These are phyloP conservation scores for Varroa destructor DNA, from an alignment of 1,140 invertebrate genomes.

Conservation along the genomic window DNA sequence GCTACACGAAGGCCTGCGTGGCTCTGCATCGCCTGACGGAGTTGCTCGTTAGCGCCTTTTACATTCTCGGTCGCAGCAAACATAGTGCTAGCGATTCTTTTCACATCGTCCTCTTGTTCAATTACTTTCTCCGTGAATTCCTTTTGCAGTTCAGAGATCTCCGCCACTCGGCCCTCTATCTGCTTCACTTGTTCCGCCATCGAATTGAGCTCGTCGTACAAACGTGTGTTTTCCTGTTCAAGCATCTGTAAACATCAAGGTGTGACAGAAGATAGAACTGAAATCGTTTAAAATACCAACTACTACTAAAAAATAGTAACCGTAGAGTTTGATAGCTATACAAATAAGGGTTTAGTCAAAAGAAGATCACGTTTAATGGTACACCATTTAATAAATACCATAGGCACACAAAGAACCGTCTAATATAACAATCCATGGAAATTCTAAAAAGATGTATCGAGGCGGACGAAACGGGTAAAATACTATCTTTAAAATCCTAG, in stretches of 20 bases:
- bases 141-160: constrained; percentile 90
- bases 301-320: too few relatives aligned
- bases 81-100: constrained; percentile 68
- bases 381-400: too few relatives aligned
- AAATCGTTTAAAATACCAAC: too few relatives aligned
- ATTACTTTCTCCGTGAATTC: constrained; percentile 92
- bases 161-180: constrained; percentile 72
- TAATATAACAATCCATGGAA: too few relatives aligned
- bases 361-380: too few relatives aligned
- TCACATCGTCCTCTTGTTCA: constrained; percentile 83
- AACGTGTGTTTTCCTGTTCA: constrained; percentile 42
- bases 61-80: constrained; percentile 86
- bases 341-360: too few relatives aligned
- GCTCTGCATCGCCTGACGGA: constrained; percentile 74
- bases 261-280: too few relatives aligned
- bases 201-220: constrained; percentile 63
- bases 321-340: too few relatives aligned
- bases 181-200: constrained; percentile 54
- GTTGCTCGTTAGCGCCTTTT: constrained; percentile 88
- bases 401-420: too few relatives aligned
- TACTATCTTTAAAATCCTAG: too few relatives aligned
- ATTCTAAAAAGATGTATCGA: too few relatives aligned
- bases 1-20: constrained; percentile 85
- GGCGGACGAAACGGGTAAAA: too few relatives aligned
- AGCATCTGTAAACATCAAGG: constrained; percentile 35